phyloP scores from a whole-genome alignment of 2,888 invertebrate species.

The Zele albiditarsus region DNA sequence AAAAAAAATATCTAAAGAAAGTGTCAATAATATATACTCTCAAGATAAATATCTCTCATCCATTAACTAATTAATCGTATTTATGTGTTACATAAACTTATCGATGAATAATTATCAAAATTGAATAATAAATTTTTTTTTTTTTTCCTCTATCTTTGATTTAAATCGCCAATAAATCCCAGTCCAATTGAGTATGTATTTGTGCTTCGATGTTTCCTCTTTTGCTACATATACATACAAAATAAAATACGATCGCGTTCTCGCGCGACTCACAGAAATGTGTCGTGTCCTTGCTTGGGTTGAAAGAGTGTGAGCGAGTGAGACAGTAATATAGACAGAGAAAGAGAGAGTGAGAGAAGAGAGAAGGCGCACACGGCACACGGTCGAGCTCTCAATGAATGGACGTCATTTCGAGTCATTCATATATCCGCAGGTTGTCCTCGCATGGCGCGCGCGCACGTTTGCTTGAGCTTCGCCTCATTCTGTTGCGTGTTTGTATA shows the following conservation, averaged over 20 bases:
- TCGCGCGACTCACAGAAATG: conserved; percentile 57
- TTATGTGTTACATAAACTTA: not conserved
- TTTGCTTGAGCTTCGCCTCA: conserved; percentile 46
- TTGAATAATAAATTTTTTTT: not conserved
- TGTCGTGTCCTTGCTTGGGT: conserved; percentile 66
- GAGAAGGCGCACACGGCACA: conserved; percentile 49
- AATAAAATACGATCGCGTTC: conserved; percentile 20
- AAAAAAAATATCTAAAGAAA: not conserved
- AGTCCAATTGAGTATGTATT: not conserved
- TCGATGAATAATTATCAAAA: not conserved
- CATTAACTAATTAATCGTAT: not conserved
- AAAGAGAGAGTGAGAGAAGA: conserved; percentile 24
- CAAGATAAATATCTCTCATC: not conserved
- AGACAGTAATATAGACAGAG: conserved; percentile 22
- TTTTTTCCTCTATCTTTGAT: conserved; percentile 24
- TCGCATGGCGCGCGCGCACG: conserved; percentile 49
- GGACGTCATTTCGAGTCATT: conserved; percentile 69
- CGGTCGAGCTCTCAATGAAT: conserved; percentile 66
- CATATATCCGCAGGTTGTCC: conserved; percentile 68
- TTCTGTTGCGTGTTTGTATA: conserved; percentile 37
- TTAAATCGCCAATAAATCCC: conserved; percentile 18
- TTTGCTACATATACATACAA: conserved; percentile 10
- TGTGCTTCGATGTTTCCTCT: conserved; percentile 3
- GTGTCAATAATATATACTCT: conserved; percentile 5
- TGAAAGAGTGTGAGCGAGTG: conserved; percentile 30